Base-by-base conservation (phyloP, 2,113 vertebrate genomes). In the Orycteropus afer region DNA sequence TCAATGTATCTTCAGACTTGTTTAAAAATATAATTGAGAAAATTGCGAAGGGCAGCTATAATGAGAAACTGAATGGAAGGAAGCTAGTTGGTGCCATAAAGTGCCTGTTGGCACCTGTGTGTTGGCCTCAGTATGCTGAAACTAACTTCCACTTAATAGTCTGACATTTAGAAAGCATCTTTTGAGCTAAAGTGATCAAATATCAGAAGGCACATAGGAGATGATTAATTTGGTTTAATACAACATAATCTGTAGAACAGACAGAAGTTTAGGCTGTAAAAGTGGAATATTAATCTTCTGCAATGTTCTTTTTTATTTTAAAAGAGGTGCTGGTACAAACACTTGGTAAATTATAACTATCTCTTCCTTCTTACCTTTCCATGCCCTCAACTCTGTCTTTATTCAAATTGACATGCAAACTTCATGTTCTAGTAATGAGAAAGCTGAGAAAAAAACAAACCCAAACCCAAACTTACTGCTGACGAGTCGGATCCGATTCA, bases 11-110 rank as follows among this genome's bases (percentile, higher is more conserved):
- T 92, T 94, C 67, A 82, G 37, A 76, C 34, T 37, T 65, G 22
- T 83, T 96, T 90, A 93, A 95, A n/a, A 84, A 82, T 74, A n/a
- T 55, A 94, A 67, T 18, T 83, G 83, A 83, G 83, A 93, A 91
- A 86, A 91, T 47, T 91, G 73, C 59, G 76, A 87, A 93, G 77
- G 67, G 73, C 71, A 47, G 63, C 92, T 84, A 61, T 1, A 84
- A 83, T 29, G 76, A 94, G 84, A 59, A 95, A 90, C n/a, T 42
- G 59, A 87, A 69, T 53, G 37, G 74, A 47, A 91, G 73, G 89
- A 78, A 97, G 67, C 4, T 23, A 71, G 61, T 40, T 20, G n/a
- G 4, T 4, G 34, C 25, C 69, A 81, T 23, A 34, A 49, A 73
- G 49, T 12, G 29, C 61, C 73, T 0, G 4, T 61, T 23, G 40